phyloP scores from a whole-genome alignment of 2,113 vertebrate genomes.

The Perognathus longimembris region DNA sequence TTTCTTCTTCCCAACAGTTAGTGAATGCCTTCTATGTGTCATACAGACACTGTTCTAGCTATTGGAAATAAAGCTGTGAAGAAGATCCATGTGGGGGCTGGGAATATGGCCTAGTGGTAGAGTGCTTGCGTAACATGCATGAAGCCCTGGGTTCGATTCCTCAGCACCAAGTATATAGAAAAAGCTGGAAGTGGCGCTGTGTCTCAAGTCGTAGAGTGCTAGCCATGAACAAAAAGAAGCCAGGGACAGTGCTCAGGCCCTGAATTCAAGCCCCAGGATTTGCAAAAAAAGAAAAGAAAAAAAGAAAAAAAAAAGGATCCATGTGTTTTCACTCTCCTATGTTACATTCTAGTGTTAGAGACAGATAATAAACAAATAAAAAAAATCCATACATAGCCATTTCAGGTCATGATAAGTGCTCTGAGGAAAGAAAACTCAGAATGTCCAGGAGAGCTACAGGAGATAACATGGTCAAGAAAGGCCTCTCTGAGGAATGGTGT shows the following conservation, averaged over 20 bases:
- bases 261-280: no score
- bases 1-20: not conserved
- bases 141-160: no score
- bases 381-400: not conserved
- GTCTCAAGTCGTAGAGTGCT: no score
- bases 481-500: not conserved
- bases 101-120: no score
- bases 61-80: constrained; percentile 3
- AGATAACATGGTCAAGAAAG: not conserved
- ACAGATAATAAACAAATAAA: not conserved
- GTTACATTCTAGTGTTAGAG: not conserved
- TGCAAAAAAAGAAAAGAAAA: no score
- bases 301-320: not conserved
- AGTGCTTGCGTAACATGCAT: no score
- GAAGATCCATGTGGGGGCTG: not conserved
- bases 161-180: no score
- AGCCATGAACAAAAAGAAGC: no score
- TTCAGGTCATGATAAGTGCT: not conserved
- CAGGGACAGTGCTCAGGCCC: no score
- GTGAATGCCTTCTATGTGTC: not conserved
- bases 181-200: no score
- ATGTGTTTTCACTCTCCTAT: not conserved
- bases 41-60: not conserved
- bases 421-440: not conserved
- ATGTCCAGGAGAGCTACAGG: not conserved